phyloP scores from a whole-genome alignment of 2,113 vertebrate species.

The Anseranas semipalmata region DNA sequence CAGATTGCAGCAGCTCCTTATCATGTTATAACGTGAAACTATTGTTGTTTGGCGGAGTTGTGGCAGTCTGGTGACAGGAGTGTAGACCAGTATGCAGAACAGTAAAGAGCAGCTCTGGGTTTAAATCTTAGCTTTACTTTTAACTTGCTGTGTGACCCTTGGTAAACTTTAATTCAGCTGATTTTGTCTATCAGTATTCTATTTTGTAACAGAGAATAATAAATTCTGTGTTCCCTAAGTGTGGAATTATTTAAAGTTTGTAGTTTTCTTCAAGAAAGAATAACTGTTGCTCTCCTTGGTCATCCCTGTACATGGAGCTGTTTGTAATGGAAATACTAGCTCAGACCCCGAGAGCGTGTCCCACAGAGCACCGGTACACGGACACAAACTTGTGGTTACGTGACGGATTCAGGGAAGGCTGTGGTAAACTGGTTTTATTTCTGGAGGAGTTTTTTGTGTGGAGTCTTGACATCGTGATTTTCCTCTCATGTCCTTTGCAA shows the following conservation, averaged over 20 bases:
- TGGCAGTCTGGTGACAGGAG: not conserved
- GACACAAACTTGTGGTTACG: not conserved
- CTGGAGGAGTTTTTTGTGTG: not conserved
- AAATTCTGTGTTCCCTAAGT: fast-evolving
- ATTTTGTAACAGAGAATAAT: not conserved
- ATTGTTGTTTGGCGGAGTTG: constrained; percentile 1
- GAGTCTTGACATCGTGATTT: not conserved
- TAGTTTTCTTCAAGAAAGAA: not conserved
- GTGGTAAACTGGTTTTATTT: not conserved
- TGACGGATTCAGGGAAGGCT: not conserved
- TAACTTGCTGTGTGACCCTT: not conserved
- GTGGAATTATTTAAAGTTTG: not conserved
- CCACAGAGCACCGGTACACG: not conserved
- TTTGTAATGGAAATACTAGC: not conserved
- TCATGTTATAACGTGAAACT: not conserved
- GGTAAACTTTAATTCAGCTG: not conserved
- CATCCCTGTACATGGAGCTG: not conserved
- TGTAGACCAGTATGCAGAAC: not conserved
- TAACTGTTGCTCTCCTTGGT: not conserved
- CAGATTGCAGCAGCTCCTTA: constrained; percentile 10
- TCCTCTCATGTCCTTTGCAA: not conserved
- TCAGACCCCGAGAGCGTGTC: not conserved
- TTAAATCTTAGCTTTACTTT: not conserved
- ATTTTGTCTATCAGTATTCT: not conserved
- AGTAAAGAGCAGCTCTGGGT: not conserved